Percentiles rank a stretch among this genome's conserved stretches.
Evolutionary conservation across 2,797 vertebrate genomes (phyloP).

Genomic region (Rhynchotus rufescens): DNA sequence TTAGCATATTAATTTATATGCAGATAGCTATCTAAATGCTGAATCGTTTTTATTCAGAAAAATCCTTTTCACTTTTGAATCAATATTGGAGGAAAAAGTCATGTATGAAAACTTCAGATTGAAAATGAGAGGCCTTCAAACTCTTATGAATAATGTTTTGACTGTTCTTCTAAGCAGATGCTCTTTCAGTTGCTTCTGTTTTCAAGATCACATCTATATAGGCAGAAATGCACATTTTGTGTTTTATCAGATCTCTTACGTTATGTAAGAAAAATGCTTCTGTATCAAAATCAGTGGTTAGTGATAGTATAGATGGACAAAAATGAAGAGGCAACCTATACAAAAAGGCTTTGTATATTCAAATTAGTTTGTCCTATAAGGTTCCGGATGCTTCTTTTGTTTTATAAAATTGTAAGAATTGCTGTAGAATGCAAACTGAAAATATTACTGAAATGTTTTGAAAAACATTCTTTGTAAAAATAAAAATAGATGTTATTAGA

Average conservation of each 20-base stretch:
- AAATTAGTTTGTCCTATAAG: not conserved
- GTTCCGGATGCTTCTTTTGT: not conserved
- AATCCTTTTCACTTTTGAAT: constrained; percentile 41
- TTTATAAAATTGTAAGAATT: not conserved
- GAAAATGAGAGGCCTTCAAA: not conserved
- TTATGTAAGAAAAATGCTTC: not conserved
- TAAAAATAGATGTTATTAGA: not conserved
- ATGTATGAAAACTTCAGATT: not conserved
- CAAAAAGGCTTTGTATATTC: not conserved
- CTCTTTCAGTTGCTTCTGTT: not conserved
- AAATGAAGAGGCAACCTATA: not conserved
- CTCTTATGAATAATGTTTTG: not conserved
- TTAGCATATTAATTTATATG: constrained; percentile 63
- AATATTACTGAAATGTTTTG: not conserved
- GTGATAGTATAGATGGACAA: not conserved
- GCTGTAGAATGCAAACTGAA: not conserved
- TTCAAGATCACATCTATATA: not conserved
- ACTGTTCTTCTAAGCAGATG: not conserved
- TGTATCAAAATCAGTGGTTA: not conserved
- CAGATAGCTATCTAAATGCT: constrained; percentile 57
- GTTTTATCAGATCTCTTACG: not conserved
- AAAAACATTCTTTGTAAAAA: not conserved
- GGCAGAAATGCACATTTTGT: not conserved
- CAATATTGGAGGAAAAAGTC: not conserved
- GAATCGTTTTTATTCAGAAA: constrained; percentile 47